phyloP scores from a whole-genome alignment of 2,797 vertebrate species.

The Orientallactaga sibirica region DNA sequence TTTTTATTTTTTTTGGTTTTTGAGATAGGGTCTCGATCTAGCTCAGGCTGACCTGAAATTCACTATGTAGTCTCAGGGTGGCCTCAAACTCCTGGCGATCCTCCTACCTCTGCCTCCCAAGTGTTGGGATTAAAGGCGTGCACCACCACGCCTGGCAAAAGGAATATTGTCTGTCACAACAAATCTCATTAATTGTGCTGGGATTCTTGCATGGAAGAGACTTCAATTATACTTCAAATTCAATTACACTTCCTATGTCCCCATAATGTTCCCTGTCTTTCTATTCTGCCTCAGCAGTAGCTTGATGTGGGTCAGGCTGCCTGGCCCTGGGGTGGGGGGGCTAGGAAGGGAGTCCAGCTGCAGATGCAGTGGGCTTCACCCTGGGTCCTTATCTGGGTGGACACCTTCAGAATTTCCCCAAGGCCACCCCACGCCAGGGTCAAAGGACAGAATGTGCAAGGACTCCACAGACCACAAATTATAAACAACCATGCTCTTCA shows the following conservation, averaged over 20 bases:
- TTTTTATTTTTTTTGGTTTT: no score
- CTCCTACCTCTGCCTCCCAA: no score
- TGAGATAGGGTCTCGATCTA: no score
- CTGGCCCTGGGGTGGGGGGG: neutral
- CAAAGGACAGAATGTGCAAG: neutral
- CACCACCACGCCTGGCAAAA: neutral
- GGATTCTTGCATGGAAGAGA: neutral
- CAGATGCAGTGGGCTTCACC: accelerated
- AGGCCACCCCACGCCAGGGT: neutral
- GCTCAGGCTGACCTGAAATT: no score
- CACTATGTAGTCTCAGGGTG: no score
- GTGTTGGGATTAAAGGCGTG: no score
- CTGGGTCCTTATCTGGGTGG: neutral
- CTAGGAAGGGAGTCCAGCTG: neutral
- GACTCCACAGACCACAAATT: conserved; percentile 14
- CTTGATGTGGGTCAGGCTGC: neutral
- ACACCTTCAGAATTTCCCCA: neutral
- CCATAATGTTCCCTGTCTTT: neutral
- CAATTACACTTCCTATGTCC: neutral
- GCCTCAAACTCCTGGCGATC: no score
- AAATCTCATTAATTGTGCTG: neutral
- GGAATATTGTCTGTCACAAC: neutral
- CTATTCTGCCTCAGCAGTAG: neutral
- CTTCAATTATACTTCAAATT: neutral
- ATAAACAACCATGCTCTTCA: neutral